These are phyloP conservation scores for Lepisosteus oculatus DNA, from an alignment of 2,113 vertebrate genomes.

Conservation along the genomic window DNA sequence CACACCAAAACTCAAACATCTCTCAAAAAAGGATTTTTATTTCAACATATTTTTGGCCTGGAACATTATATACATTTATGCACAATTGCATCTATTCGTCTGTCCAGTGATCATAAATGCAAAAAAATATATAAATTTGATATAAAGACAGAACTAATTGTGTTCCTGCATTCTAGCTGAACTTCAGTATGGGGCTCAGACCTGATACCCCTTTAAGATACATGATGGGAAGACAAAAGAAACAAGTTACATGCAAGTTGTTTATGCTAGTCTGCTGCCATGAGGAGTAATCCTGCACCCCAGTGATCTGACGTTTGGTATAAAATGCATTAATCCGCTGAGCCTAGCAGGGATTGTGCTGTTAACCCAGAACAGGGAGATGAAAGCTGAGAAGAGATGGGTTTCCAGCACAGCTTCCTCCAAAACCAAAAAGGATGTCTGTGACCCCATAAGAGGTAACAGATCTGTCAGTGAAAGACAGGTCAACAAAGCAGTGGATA, in stretches of 20 bases:
- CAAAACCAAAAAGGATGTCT: slow-evolving; percentile 2
- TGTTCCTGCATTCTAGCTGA: not conserved
- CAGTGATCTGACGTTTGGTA: slow-evolving; percentile 6
- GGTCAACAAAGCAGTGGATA: slow-evolving; percentile 27
- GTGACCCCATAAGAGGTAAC: slow-evolving; percentile 34
- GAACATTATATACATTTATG: too few species aligned
- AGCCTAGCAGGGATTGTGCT: slow-evolving; percentile 36
- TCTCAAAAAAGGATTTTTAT: too few species aligned
- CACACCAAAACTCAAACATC: too few species aligned
- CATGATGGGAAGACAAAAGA: not conserved
- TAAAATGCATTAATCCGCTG: slow-evolving; percentile 39
- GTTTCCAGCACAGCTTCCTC: slow-evolving; percentile 2
- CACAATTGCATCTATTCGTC: too few species aligned
- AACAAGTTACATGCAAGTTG: not conserved
- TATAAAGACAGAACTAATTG: too few species aligned
- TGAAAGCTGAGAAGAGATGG: slow-evolving; percentile 20
- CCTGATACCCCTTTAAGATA: not conserved
- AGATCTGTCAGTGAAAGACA: slow-evolving; percentile 29
- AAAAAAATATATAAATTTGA: not conserved
- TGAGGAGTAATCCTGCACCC: not conserved
- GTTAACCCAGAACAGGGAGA: slow-evolving; percentile 43
- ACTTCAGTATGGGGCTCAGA: not conserved
- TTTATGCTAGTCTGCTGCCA: slow-evolving; percentile 1
- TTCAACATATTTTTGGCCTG: too few species aligned
- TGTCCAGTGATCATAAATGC: not conserved